Percentiles rank a stretch among this genome's conserved stretches.
Conservation (phyloP, 2,113 vertebrate genomes). For the Eira barbara region DNA sequence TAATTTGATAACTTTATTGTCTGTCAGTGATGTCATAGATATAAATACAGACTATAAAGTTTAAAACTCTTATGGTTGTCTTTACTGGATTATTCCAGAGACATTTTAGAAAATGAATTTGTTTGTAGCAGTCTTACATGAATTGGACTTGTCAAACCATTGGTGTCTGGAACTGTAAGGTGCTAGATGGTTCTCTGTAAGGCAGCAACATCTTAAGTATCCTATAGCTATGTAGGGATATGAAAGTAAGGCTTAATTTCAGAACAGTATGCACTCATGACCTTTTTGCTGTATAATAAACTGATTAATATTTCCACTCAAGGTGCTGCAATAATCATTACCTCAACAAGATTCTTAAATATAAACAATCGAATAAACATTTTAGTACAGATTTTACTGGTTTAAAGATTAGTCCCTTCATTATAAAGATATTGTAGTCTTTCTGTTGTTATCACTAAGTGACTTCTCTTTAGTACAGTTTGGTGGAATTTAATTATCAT, state of each 20-base stretch:
- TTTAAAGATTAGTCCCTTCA: background rate
- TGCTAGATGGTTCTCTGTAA: background rate
- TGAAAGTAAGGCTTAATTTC: constrained; percentile 25
- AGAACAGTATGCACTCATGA: background rate
- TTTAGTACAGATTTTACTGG: constrained; percentile 17
- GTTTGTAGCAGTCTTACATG: background rate
- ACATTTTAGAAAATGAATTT: background rate
- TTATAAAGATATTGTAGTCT: background rate
- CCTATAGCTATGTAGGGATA: background rate
- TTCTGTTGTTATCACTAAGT: constrained; percentile 9
- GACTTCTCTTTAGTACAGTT: constrained; percentile 29
- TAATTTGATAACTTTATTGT: background rate
- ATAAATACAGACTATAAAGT: background rate
- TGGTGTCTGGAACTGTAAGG: background rate
- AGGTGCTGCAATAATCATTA: constrained; percentile 19
- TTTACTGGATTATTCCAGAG: background rate
- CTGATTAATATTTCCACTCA: constrained; percentile 7
- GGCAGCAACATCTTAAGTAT: background rate
- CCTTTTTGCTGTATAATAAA: background rate
- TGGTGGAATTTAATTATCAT: constrained; percentile 9
- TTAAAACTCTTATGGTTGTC: background rate
- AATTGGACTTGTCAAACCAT: background rate
- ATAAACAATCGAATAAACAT: background rate
- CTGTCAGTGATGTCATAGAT: background rate
- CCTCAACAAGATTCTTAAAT: constrained; percentile 26